Evolutionary conservation across 1,140 invertebrate species (phyloP), one percentile per base, ranked within the genome.

Genomic region (Prorops nasuta): DNA sequence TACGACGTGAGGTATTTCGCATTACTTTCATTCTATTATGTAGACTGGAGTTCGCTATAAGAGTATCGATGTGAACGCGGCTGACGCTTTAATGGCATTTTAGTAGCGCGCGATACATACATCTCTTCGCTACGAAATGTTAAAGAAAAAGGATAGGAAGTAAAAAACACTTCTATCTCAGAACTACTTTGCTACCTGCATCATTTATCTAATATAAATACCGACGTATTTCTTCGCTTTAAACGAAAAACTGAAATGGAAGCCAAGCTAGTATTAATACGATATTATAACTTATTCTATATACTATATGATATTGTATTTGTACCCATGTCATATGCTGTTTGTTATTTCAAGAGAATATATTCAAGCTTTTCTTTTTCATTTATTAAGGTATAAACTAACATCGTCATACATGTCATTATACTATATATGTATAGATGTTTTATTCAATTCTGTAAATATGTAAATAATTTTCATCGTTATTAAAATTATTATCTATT

Each of bases 391-490:
- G 12, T 36, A 16, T 14, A 36, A 36, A 7, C 14, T 7, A 51
- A 49, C n/a, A 17, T 35, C 45, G 44, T 36, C 32, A 20, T 59
- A 60, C 18, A 20, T 58, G 44, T 57, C 20, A 16, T 60, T 20
- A 16, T 53, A 50, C 47, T 37, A 37, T 22, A 12, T 53, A 49
- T 53, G 38, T 53, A 51, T 41, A 49, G 21, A 38, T 28, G 24
- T 28, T 42, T 63, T 51, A n/a, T 55, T 57, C 32, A 39, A 51
- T 36, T 1, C 35, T 64, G 62, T 64, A 64, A 60, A 64, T 64
- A 64, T 64, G 62, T 64, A 64, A 32, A 64, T 63, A 64, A 51
- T 64, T 63, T 64, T 63, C 62, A 63, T 64, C 62, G 62, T 64
- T 64, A 64, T 64, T 64, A 64, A 64, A 64, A 63, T 52, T 48